Evolutionary conservation across 2,888 invertebrate genomes (phyloP).

Genomic region (Coecobrya sp.): DNA sequence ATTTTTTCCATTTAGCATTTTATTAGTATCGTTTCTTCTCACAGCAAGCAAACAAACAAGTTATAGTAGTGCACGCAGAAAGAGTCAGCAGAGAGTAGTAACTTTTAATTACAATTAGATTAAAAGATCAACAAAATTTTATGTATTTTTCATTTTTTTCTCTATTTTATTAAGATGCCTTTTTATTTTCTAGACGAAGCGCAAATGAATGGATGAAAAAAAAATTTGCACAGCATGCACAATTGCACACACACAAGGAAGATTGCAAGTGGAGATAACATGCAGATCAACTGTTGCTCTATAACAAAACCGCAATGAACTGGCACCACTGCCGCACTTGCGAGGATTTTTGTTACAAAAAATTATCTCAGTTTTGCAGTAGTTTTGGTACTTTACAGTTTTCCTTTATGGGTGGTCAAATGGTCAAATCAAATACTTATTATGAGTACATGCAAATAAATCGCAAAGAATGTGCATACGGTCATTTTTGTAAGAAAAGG

Average conservation of each 20-base stretch:
- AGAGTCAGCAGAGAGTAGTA: neutral
- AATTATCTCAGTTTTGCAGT: neutral
- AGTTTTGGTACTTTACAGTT: neutral
- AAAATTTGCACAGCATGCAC: neutral
- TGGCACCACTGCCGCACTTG: neutral
- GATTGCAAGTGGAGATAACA: slow-evolving; percentile 15
- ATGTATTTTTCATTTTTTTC: slow-evolving; percentile 28
- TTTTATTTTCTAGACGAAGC: neutral
- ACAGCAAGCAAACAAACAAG: neutral
- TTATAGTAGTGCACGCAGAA: neutral
- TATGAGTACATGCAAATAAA: too few relatives aligned
- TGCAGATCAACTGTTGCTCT: slow-evolving; percentile 1
- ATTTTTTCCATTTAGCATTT: neutral
- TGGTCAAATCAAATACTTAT: too few relatives aligned
- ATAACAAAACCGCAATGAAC: neutral
- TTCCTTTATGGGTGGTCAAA: neutral
- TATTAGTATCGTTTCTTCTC: neutral
- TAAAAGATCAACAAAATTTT: neutral
- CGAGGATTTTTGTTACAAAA: neutral
- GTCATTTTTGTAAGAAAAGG: neutral
- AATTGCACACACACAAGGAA: neutral
- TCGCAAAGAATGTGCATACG: neutral
- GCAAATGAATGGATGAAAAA: neutral
- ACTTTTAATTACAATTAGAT: slow-evolving; percentile 27
- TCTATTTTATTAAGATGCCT: neutral